Evolutionary conservation across 2,888 invertebrate genomes (phyloP).

Genomic region (Pammene aurita): DNA sequence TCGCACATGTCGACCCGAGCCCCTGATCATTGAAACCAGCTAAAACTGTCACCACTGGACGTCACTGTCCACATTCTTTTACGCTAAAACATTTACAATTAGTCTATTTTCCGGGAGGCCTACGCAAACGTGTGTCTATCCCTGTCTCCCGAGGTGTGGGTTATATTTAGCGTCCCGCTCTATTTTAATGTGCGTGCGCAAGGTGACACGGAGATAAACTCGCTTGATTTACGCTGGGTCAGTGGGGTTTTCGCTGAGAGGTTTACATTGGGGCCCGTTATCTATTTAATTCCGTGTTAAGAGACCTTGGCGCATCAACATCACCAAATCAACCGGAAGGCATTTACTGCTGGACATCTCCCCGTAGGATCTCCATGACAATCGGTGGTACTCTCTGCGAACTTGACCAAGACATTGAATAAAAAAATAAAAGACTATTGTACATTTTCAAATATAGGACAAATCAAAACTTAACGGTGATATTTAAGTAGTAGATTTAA

Average conservation of each 20-base stretch:
- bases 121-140: conserved; percentile 34
- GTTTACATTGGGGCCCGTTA: conserved; percentile 6
- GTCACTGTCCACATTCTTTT: conserved; percentile 21
- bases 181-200: conserved; percentile 56
- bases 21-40: conserved; percentile 12
- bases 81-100: conserved; percentile 35
- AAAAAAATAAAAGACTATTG: too few species aligned
- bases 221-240: conserved; percentile 48
- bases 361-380: too few species aligned
- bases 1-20: not conserved
- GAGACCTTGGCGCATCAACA: not conserved
- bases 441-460: too few species aligned
- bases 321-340: too few species aligned
- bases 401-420: too few species aligned
- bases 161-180: conserved; percentile 62
- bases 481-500: too few species aligned
- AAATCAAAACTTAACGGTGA: too few species aligned
- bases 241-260: conserved; percentile 39
- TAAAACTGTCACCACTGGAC: conserved; percentile 20
- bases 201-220: conserved; percentile 65
- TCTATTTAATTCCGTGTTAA: conserved; percentile 3
- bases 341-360: too few species aligned
- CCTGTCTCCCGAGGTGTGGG: conserved; percentile 53
- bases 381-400: too few species aligned
- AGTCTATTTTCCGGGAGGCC: conserved; percentile 37